Conservation (phyloP, 2,797 vertebrate genomes). For the Gadopsis bispinosus region DNA sequence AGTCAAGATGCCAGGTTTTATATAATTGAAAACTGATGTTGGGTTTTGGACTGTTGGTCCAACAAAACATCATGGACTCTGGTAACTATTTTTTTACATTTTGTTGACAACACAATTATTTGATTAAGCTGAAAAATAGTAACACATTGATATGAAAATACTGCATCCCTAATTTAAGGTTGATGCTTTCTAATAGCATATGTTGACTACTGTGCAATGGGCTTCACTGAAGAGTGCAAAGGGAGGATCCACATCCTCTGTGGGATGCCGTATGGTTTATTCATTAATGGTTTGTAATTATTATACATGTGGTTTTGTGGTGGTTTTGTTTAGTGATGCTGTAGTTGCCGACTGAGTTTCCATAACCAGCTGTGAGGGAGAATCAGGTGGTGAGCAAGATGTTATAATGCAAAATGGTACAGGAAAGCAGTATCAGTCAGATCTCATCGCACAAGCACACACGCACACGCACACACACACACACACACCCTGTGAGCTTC, state of each 20-base stretch:
- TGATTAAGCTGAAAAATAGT: not conserved
- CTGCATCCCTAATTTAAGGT: not conserved
- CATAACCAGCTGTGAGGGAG: constrained; percentile 22
- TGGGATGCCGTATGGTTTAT: constrained; percentile 23
- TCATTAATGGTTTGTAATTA: constrained; percentile 5
- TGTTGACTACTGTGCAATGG: not conserved
- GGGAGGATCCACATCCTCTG: not conserved
- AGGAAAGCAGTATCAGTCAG: constrained; percentile 34
- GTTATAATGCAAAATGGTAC: constrained; percentile 34
- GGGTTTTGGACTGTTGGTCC: not conserved
- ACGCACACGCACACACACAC: constrained; percentile 28
- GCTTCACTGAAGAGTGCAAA: not conserved
- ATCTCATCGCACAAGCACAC: constrained; percentile 28
- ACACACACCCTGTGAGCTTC: constrained; percentile 17
- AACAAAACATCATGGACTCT: not conserved
- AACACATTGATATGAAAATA: not conserved
- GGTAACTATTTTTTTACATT: not conserved
- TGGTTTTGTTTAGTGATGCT: constrained; percentile 10
- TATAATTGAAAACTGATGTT: not conserved
- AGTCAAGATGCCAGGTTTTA: not conserved
- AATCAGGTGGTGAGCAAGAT: constrained; percentile 22
- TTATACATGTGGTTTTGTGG: not conserved
- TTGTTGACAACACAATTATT: not conserved
- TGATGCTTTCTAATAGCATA: not conserved
- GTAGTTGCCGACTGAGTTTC: constrained; percentile 11